Evolutionary conservation across 2,888 invertebrate species (phyloP), one percentile per base, ranked within the genome.

Genomic region (Megalurothrips usitatus): DNA sequence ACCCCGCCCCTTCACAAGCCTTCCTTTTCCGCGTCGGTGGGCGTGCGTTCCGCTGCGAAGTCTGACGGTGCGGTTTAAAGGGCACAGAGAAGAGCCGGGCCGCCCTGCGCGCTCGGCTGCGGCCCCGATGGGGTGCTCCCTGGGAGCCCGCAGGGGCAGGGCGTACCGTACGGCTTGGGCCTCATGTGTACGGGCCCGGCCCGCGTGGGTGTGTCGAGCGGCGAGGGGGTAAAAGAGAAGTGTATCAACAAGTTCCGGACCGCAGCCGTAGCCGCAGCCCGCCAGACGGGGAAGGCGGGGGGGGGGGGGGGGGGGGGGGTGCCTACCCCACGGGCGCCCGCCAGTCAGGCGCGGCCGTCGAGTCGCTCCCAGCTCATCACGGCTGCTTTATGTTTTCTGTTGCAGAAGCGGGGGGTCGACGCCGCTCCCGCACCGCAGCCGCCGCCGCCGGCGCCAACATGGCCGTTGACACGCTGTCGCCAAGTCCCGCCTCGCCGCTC

Each of bases 11-110:
- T 43, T n/a, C 3, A 43, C 34, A 43, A n/a, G 34, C 34, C 28
- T 58, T 19, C 79, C 80, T 58, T 23, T 58, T 19, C 79, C 80
- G 19, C 81, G 81, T 81, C 80, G 52, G 82, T 81, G 79, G 82
- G 49, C 1, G 63, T 79, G 14, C 79, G 82, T n/a, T n/a, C n/a
- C n/a, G n/a, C 23, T 47, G 82, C 10, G 48, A 80, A 49, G 80
- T n/a, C 80, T 28, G n/a, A 49, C 48, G 10, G 23, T 49, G 19
- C 49, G 43, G 68, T 58, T 63, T 19, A 63, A 58, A 12, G 47
- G 63, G n/a, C n/a, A n/a, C n/a, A n/a, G n/a, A n/a, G n/a, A 9
- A 63, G 79, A 58, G 49, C 49, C 8, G 78, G 19, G n/a, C n/a
- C n/a, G n/a, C 78, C 49, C 52, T 11, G 48, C 81, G n/a, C 23